Conservation (phyloP, 2,113 vertebrate genomes). For the Caranx ignobilis region DNA sequence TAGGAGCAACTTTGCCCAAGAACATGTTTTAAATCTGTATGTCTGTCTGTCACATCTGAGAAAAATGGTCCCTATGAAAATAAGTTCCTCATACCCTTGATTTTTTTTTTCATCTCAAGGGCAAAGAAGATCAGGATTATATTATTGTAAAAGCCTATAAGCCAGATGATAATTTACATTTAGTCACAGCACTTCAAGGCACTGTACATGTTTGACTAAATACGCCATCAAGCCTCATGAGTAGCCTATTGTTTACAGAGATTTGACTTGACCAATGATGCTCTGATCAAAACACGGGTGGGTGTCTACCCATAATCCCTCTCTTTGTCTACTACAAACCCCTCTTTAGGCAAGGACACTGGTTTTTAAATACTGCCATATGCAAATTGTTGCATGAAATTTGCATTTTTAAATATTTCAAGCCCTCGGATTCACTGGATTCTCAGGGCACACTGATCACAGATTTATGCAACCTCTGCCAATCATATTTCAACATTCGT, state of each 20-base stretch:
- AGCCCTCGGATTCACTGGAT: slow-evolving; percentile 93
- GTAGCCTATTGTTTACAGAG: slow-evolving; percentile 90
- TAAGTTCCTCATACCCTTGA: slow-evolving; percentile 69
- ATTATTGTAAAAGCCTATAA: slow-evolving; percentile 80
- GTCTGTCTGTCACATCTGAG: neutral
- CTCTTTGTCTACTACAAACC: slow-evolving; percentile 88
- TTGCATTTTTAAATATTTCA: slow-evolving; percentile 98
- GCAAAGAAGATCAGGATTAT: slow-evolving; percentile 89
- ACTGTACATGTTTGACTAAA: slow-evolving; percentile 88
- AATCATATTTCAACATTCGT: slow-evolving; percentile 94
- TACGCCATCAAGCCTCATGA: slow-evolving; percentile 87
- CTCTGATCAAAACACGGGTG: slow-evolving; percentile 86
- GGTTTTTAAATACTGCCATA: slow-evolving; percentile 94
- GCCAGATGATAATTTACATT: slow-evolving; percentile 94
- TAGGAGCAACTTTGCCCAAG: slow-evolving; percentile 35
- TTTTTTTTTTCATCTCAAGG: slow-evolving; percentile 90
- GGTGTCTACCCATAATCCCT: slow-evolving; percentile 89
- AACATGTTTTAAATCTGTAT: neutral
- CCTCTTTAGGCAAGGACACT: slow-evolving; percentile 91
- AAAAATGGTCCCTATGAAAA: neutral
- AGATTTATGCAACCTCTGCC: slow-evolving; percentile 93
- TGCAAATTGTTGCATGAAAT: slow-evolving; percentile 93
- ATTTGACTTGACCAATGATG: slow-evolving; percentile 90
- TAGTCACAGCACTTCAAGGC: slow-evolving; percentile 93
- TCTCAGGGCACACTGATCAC: slow-evolving; percentile 92